Evolutionary conservation across 53 echinoderm and acorn worm species (phyloP).

Genomic region (Arbacia lixula): DNA sequence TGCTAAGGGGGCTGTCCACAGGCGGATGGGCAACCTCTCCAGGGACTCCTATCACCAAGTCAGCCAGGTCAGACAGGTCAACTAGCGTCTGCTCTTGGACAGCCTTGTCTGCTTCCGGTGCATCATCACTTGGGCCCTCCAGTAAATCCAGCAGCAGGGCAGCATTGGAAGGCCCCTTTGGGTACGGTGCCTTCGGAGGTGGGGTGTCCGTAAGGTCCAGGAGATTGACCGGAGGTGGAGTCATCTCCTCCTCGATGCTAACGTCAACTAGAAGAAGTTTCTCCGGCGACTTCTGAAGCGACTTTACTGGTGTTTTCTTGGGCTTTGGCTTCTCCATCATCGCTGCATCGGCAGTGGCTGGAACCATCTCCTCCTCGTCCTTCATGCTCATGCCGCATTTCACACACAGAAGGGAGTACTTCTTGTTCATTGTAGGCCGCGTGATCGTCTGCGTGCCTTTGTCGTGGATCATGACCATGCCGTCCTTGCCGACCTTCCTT

Average conservation of each 20-base stretch:
- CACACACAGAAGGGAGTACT: slow-evolving; percentile 75
- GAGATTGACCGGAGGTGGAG: slow-evolving; percentile 70
- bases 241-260: slow-evolving; percentile 48
- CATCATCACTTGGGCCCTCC: slow-evolving; percentile 59
- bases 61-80: slow-evolving; percentile 50
- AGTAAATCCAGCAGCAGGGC: slow-evolving; percentile 84
- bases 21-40: slow-evolving; percentile 21
- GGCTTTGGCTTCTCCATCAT: background rate
- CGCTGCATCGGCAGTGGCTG: background rate
- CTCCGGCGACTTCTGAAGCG: too few species aligned
- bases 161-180: slow-evolving; percentile 67
- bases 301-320: too few species aligned
- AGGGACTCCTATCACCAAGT: slow-evolving; percentile 48
- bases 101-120: slow-evolving; percentile 46
- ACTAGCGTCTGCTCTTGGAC: slow-evolving; percentile 44
- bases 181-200: slow-evolving; percentile 60
- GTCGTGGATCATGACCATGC: slow-evolving; percentile 74
- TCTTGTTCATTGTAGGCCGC: slow-evolving; percentile 59
- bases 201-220: slow-evolving; percentile 86
- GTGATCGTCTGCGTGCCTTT: slow-evolving; percentile 90
- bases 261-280: slow-evolving; percentile 40
- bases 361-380: slow-evolving; percentile 63
- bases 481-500: slow-evolving; percentile 68
- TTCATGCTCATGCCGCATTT: slow-evolving; percentile 82
- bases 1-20: slow-evolving; percentile 55